Conservation (phyloP, 2,888 invertebrate genomes). For the Cryptus viduatorius region DNA sequence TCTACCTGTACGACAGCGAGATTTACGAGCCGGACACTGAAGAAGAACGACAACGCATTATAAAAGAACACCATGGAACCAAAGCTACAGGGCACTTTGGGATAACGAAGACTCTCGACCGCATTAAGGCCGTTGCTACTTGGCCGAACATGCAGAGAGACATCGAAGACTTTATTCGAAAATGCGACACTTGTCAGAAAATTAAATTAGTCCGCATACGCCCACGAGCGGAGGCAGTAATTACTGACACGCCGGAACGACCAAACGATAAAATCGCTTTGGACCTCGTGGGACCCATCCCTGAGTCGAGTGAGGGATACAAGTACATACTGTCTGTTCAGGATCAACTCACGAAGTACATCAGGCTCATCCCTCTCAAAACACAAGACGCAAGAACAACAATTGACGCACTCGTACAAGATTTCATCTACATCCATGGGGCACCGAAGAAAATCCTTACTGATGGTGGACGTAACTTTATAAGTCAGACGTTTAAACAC, state of each 20-base stretch:
- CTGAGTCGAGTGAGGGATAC: not conserved
- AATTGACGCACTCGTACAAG: no score
- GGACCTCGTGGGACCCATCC: not conserved
- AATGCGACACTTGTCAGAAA: constrained; percentile 18
- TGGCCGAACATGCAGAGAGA: no score
- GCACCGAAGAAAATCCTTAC: no score
- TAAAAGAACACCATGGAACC: not conserved
- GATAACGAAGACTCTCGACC: not conserved
- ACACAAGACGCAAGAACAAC: no score
- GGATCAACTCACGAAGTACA: constrained; percentile 6
- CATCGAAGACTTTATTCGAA: constrained; percentile 9
- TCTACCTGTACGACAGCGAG: constrained; percentile 18
- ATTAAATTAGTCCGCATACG: constrained; percentile 3
- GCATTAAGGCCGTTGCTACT: constrained; percentile 24
- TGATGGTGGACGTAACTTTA: no score
- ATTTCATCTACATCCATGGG: no score
- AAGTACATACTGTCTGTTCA: not conserved
- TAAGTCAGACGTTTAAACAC: no score
- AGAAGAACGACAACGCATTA: not conserved
- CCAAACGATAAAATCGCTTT: not conserved
- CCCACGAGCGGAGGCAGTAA: not conserved
- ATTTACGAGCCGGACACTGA: no score
- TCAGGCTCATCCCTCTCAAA: not conserved
- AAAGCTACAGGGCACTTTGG: constrained; percentile 30
- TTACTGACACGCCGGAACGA: not conserved